phyloP scores from a whole-genome alignment of 2,113 vertebrate species.

The Melanostigma gelatinosum region DNA sequence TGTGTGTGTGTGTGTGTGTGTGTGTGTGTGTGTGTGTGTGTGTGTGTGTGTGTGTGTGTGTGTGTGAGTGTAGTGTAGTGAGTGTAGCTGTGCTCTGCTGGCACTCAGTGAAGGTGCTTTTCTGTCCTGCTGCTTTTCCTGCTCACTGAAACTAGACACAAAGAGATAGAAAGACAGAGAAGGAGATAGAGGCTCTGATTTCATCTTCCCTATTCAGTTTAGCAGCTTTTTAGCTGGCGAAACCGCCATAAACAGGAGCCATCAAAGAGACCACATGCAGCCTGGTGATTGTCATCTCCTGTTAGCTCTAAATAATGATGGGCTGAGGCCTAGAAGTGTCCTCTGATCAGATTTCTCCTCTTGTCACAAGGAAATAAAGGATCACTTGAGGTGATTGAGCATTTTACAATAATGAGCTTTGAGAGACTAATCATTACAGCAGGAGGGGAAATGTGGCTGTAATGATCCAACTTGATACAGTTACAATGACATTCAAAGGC shows the following conservation, averaged over 20 bases:
- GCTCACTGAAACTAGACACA: constrained; percentile 44
- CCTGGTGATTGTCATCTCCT: constrained; percentile 40
- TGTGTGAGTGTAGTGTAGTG: constrained; percentile 25
- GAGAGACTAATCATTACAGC: constrained; percentile 23
- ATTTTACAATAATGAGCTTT: constrained; percentile 52
- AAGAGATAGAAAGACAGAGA: constrained; percentile 32
- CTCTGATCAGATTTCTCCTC: constrained; percentile 61
- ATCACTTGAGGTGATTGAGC: constrained; percentile 55
- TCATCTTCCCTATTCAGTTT: constrained; percentile 27
- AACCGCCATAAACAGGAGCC: constrained; percentile 36
- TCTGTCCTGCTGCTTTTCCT: constrained; percentile 49
- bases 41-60: neutral
- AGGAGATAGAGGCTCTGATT: constrained; percentile 41
- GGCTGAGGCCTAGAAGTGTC: constrained; percentile 43
- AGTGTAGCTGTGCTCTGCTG: constrained; percentile 14
- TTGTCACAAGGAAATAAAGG: constrained; percentile 50
- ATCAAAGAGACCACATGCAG: constrained; percentile 50
- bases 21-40: neutral
- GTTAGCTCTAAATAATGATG: constrained; percentile 33
- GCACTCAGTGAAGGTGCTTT: constrained; percentile 47
- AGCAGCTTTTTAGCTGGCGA: constrained; percentile 37
- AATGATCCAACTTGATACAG: constrained; percentile 12
- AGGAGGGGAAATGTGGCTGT: constrained; percentile 18
- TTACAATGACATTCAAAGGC: neutral
- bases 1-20: too few relatives aligned